A percentile compares a stretch with the other conserved stretches of the same genome.
phyloP scores from a whole-genome alignment of 2,797 vertebrate species.

The Knipowitschia caucasica region DNA sequence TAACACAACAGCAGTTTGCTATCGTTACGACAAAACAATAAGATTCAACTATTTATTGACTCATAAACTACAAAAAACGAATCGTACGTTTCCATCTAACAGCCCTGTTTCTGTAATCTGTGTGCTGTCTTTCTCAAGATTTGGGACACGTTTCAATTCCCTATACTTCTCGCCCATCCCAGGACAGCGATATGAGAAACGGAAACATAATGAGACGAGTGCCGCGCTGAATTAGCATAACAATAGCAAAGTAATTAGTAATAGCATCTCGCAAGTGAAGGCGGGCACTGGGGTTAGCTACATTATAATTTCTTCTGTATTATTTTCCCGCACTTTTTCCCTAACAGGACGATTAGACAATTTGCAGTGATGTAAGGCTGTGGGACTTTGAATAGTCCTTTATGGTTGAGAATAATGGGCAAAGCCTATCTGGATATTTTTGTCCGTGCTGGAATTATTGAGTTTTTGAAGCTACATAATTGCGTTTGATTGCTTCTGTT shows the following conservation, averaged over 20 bases:
- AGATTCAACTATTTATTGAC: not conserved
- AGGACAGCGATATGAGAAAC: slow-evolving; percentile 61
- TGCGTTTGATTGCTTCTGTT: slow-evolving; percentile 77
- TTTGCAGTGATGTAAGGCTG: slow-evolving; percentile 64
- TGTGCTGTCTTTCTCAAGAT: slow-evolving; percentile 35
- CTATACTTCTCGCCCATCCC: slow-evolving; percentile 31
- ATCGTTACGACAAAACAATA: not conserved
- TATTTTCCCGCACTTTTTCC: slow-evolving; percentile 48
- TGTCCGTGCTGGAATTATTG: slow-evolving; percentile 63
- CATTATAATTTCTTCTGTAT: slow-evolving; percentile 59
- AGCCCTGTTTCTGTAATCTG: slow-evolving; percentile 8
- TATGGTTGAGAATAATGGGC: slow-evolving; percentile 70
- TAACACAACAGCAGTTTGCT: not conserved
- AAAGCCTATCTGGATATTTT: slow-evolving; percentile 72
- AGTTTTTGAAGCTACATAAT: slow-evolving; percentile 75
- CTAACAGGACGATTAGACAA: slow-evolving; percentile 59
- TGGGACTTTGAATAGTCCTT: slow-evolving; percentile 61
- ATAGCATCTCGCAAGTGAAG: slow-evolving; percentile 60
- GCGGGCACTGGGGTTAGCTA: slow-evolving; percentile 51
- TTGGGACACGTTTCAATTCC: slow-evolving; percentile 36
- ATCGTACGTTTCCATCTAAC: slow-evolving; percentile 8
- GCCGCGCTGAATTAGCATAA: slow-evolving; percentile 63
- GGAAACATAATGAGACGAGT: slow-evolving; percentile 66
- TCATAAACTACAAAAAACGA: slow-evolving; percentile 12
- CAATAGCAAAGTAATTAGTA: slow-evolving; percentile 75